Percentiles rank a stretch among this genome's conserved stretches.
phyloP scores from a whole-genome alignment of 1,140 invertebrate species.

The Ectropis grisescens region DNA sequence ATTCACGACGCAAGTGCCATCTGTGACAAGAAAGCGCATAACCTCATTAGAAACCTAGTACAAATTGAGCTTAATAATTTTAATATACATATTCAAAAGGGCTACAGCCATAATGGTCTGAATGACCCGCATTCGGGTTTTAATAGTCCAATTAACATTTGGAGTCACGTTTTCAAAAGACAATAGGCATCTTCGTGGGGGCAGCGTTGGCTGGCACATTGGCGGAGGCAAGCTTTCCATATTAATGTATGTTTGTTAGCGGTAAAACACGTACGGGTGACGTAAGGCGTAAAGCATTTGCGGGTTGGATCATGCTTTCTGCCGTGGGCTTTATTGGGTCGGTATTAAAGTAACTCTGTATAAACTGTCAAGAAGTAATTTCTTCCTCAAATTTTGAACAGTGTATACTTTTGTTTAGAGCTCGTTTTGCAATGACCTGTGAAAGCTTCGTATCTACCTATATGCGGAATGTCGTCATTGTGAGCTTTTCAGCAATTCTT shows the following conservation, averaged over 20 bases:
- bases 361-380: too few relatives aligned
- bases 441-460: too few relatives aligned
- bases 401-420: too few relatives aligned
- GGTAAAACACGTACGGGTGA: slow-evolving; percentile 61
- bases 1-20: slow-evolving; percentile 46
- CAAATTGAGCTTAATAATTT: slow-evolving; percentile 68
- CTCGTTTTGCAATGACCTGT: too few relatives aligned
- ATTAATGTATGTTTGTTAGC: slow-evolving; percentile 70
- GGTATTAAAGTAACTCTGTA: slow-evolving; percentile 5
- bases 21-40: slow-evolving; percentile 68
- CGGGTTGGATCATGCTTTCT: slow-evolving; percentile 25
- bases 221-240: slow-evolving; percentile 55
- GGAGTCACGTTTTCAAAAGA: slow-evolving; percentile 65
- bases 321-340: slow-evolving; percentile 16
- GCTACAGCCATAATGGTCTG: slow-evolving; percentile 56
- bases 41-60: slow-evolving; percentile 66
- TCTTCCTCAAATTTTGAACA: too few relatives aligned
- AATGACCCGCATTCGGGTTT: slow-evolving; percentile 68
- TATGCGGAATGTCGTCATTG: too few relatives aligned
- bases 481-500: too few relatives aligned
- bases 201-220: slow-evolving; percentile 56
- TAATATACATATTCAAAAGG: slow-evolving; percentile 70
- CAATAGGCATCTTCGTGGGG: slow-evolving; percentile 66
- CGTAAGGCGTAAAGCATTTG: slow-evolving; percentile 45
- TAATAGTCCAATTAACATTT: slow-evolving; percentile 68